These are phyloP conservation scores for Pectinophora gossypiella DNA, from an alignment of 1,140 invertebrate species.

Conservation along the genomic window DNA sequence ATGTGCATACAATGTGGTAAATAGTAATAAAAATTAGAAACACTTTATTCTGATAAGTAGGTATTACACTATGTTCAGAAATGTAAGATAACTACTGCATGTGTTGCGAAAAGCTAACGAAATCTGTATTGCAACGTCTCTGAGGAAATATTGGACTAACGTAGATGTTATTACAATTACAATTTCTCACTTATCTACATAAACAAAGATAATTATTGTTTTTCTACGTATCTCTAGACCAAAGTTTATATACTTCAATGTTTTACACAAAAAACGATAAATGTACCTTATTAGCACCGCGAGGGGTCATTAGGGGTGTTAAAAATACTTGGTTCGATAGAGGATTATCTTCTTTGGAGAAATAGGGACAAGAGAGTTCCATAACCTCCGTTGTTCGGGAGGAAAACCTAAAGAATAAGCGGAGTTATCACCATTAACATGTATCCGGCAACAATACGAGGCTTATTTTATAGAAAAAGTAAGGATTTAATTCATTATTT, in stretches of 20 bases:
- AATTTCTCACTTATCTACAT: slow-evolving; percentile 46
- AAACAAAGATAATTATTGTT: slow-evolving; percentile 59
- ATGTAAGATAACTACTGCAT: background rate
- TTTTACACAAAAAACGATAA: slow-evolving; percentile 12
- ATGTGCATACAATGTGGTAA: no score
- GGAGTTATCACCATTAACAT: slow-evolving; percentile 35
- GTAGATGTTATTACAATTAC: background rate
- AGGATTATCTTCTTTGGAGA: slow-evolving; percentile 58
- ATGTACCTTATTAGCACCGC: slow-evolving; percentile 56
- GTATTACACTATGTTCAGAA: background rate
- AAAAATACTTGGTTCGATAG: slow-evolving; percentile 49
- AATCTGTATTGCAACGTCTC: background rate
- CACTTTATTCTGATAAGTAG: no score
- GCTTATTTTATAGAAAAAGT: slow-evolving; percentile 40
- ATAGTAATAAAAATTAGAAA: no score
- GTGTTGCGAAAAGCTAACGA: background rate
- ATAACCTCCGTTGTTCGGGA: slow-evolving; percentile 66
- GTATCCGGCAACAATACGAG: slow-evolving; percentile 26
- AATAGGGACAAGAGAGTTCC: slow-evolving; percentile 59
- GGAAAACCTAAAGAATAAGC: slow-evolving; percentile 59
- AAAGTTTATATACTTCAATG: slow-evolving; percentile 11
- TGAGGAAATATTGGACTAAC: background rate
- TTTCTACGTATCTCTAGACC: slow-evolving; percentile 35
- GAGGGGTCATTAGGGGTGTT: slow-evolving; percentile 64
- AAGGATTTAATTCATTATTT: slow-evolving; percentile 68